Percentiles rank a stretch among this genome's conserved stretches.
phyloP scores from a whole-genome alignment of 2,113 vertebrate genomes.

The Circaetus gallicus region DNA sequence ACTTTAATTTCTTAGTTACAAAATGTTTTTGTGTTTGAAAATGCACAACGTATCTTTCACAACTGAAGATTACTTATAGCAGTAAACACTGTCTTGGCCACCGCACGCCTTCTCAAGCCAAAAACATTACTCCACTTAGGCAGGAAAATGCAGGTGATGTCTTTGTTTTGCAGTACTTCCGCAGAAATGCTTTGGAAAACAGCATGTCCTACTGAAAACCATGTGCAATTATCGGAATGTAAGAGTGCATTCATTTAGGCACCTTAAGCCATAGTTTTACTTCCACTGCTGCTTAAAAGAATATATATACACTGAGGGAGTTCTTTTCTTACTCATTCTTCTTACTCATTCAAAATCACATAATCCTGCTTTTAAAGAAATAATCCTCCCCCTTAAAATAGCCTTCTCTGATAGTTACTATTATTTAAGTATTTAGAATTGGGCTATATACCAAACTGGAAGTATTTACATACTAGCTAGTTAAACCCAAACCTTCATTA shows the following conservation, averaged over 20 bases:
- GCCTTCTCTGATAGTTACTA: conserved; percentile 58
- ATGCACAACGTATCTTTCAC: not conserved
- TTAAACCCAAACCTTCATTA: conserved; percentile 65
- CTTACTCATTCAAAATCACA: conserved; percentile 63
- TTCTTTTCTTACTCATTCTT: conserved; percentile 11
- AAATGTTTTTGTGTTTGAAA: not conserved
- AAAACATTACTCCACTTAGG: not conserved
- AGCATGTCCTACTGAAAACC: not conserved
- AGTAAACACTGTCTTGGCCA: not conserved
- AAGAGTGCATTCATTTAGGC: not conserved
- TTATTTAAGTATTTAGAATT: conserved; percentile 64
- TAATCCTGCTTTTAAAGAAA: conserved; percentile 68
- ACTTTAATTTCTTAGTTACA: not conserved
- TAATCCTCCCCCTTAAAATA: conserved; percentile 55
- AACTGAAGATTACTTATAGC: not conserved
- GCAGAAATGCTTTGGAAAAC: not conserved
- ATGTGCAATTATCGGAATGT: not conserved
- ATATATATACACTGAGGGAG: conserved; percentile 3
- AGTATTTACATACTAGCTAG: conserved; percentile 60
- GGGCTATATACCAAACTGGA: conserved; percentile 51
- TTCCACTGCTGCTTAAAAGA: conserved; percentile 7
- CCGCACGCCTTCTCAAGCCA: not conserved
- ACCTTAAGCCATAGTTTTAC: conserved; percentile 35
- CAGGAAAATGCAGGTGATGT: conserved; percentile 21
- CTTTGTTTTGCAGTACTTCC: conserved; percentile 27